A percentile compares a stretch with the other conserved stretches of the same genome.
These are phyloP conservation scores for Apodemus agrarius DNA, from an alignment of 2,797 vertebrate species.

Conservation along the genomic window DNA sequence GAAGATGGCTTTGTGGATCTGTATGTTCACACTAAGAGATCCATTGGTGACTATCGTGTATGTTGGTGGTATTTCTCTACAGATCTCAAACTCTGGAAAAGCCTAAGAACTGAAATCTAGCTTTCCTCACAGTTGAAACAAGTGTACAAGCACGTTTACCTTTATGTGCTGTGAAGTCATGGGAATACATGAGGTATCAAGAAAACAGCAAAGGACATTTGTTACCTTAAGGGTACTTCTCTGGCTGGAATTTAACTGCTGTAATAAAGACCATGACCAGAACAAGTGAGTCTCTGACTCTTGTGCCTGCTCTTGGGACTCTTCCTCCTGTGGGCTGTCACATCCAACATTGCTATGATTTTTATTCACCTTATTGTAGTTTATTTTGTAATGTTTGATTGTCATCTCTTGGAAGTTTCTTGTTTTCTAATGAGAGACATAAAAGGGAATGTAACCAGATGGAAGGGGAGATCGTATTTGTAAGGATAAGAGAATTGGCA, in stretches of 20 bases:
- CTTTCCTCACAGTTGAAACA: background rate
- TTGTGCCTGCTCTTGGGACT: background rate
- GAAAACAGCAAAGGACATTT: background rate
- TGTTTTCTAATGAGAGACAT: background rate
- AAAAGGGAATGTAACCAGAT: background rate
- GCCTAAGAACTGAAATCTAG: background rate
- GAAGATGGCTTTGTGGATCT: background rate
- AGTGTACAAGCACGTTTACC: background rate
- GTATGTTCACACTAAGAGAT: background rate
- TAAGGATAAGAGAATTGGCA: background rate
- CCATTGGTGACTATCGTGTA: background rate
- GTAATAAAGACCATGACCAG: background rate
- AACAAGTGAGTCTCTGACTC: background rate
- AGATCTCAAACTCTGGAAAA: background rate
- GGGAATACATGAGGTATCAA: background rate
- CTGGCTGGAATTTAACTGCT: background rate
- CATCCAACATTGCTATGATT: background rate
- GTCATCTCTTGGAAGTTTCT: background rate
- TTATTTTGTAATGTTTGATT: background rate
- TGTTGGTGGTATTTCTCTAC: background rate
- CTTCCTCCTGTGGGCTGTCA: background rate
- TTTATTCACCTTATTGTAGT: background rate
- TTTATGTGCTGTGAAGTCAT: background rate
- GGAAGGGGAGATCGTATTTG: background rate
- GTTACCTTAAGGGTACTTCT: background rate